Evolutionary conservation across 2,797 vertebrate species (phyloP), one percentile per base, ranked within the genome.

Genomic region (Hemitrygon akajei): DNA sequence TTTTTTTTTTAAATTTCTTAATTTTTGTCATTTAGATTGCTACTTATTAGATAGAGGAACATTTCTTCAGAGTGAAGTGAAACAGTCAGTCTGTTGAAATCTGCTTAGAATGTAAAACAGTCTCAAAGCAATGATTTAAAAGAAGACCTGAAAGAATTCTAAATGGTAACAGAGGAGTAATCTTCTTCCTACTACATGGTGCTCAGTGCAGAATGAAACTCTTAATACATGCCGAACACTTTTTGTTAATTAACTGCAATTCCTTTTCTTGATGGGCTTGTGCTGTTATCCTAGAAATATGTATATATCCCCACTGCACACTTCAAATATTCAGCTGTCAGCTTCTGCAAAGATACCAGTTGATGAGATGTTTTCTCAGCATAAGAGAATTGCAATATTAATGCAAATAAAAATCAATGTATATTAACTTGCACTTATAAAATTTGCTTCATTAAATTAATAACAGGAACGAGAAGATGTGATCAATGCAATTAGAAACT

Each of bases 221-320:
- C 66, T 73, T 25, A 69, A 40, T 9, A 71, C 47, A 37, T 25
- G 22, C 89, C 47, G 66, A 91, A 27, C 89, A 71, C 34, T 25
- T 22, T 91, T 91, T 40, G 4, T 20, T 91, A 91, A 91, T 91
- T 91, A 73, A 40, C 63, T 71, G 34, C 40, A 69, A 91, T 37
- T 40, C 69, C 66, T 91, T 47, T 66, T 91, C 22, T 69, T 91
- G 63, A 91, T 91, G 10, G 34, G 34, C 63, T 14, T 71, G 34
- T 40, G 18, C 18, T 37, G 37, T 22, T 91, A 73, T 63, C 66
- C 37, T 71, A 10, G 69, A 73, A 47, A 91, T 66, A 71, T 40
- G 37, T 69, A 12, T 22, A 89, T 7, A 20, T 20, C 18, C 14
- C 63, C 69, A 37, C 63, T 71, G 66, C 37, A 63, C 69, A 14